phyloP scores from a whole-genome alignment of 1,140 invertebrate genomes.

The Eumaeus atala region DNA sequence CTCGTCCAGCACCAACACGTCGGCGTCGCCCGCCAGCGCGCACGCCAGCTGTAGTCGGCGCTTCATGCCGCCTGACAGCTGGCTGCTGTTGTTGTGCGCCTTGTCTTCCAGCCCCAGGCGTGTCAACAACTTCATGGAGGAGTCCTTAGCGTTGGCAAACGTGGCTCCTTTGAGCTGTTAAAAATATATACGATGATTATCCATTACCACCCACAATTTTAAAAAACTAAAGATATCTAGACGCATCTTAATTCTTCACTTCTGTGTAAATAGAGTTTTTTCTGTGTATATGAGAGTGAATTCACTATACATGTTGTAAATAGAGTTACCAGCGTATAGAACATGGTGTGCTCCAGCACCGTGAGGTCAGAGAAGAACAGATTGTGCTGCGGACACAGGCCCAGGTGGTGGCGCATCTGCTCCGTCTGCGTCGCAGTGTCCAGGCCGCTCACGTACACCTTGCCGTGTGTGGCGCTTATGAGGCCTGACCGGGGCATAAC shows the following conservation, averaged over 20 bases:
- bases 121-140: constrained; percentile 30
- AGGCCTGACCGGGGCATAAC: constrained; percentile 37
- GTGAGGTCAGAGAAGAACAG: constrained; percentile 85
- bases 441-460: constrained; percentile 46
- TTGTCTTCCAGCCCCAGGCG: constrained; percentile 35
- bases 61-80: constrained; percentile 90
- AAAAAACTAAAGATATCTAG: constrained; percentile 9
- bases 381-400: constrained; percentile 82
- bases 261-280: too few species aligned
- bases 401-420: constrained; percentile 37
- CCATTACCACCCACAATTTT: constrained; percentile 2
- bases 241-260: too few species aligned
- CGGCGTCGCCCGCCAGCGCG: constrained; percentile 81
- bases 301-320: too few species aligned
- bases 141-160: constrained; percentile 24
- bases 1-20: constrained; percentile 91
- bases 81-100: constrained; percentile 67
- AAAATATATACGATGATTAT: not conserved
- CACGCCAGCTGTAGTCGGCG: constrained; percentile 86
- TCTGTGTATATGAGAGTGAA: too few species aligned
- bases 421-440: constrained; percentile 31
- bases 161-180: constrained; percentile 43
- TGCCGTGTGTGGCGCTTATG: constrained; percentile 37
- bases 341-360: constrained; percentile 83
- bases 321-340: constrained; percentile 82